phyloP scores from a whole-genome alignment of 2,888 invertebrate genomes.

The Synanthedon myopaeformis region DNA sequence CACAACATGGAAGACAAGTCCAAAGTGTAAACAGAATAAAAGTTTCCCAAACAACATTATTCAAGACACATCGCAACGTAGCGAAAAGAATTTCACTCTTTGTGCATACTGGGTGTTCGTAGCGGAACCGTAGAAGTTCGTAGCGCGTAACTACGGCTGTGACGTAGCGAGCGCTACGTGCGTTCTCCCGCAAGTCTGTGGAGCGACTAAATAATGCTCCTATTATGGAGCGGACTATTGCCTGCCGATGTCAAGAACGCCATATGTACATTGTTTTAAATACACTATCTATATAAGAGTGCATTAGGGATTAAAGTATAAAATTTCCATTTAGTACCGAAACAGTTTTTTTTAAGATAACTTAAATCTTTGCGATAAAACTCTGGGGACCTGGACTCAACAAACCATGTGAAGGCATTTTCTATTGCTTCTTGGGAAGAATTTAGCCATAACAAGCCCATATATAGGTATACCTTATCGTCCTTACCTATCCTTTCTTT shows the following conservation, averaged over 20 bases:
- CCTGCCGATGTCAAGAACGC: conserved; percentile 24
- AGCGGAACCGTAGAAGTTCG: conserved; percentile 25
- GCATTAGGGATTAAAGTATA: too few species aligned
- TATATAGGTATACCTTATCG: too few species aligned
- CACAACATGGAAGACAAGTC: conserved; percentile 67
- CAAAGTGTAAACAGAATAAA: conserved; percentile 63
- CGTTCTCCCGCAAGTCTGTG: conserved; percentile 29
- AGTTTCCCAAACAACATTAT: conserved; percentile 65
- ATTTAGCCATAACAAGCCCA: too few species aligned
- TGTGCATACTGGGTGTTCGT: conserved; percentile 14
- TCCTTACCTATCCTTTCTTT: too few species aligned
- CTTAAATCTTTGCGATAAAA: too few species aligned
- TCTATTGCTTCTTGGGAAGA: too few species aligned
- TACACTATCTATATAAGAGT: background rate
- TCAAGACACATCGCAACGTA: conserved; percentile 54
- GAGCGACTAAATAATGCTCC: conserved; percentile 34
- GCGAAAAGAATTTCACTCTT: conserved; percentile 30
- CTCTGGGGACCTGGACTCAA: too few species aligned
- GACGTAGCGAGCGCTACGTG: conserved; percentile 43
- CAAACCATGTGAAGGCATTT: too few species aligned
- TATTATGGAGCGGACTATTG: conserved; percentile 13
- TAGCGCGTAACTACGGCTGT: conserved; percentile 17
- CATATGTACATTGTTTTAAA: conserved; percentile 46
- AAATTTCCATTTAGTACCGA: too few species aligned
- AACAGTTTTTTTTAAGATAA: too few species aligned